These are phyloP conservation scores for Phenganax stokvisi DNA, from an alignment of 92 coral and sea anemone species.

Conservation along the genomic window DNA sequence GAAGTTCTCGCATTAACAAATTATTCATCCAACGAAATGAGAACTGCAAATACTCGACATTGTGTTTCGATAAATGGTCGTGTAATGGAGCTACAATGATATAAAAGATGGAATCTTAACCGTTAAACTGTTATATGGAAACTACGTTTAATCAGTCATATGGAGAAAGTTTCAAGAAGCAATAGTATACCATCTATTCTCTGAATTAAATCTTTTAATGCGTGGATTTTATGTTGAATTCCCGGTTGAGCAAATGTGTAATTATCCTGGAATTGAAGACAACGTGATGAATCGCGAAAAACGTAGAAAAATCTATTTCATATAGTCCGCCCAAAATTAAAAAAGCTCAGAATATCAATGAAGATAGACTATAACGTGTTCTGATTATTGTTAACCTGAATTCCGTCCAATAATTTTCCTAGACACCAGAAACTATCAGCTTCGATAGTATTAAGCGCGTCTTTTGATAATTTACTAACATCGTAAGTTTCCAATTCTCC, in stretches of 20 bases:
- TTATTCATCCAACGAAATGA: slow-evolving; percentile 99
- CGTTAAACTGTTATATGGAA: too few species aligned
- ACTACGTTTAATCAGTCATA: too few species aligned
- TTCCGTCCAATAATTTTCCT: slow-evolving; percentile 89
- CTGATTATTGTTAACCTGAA: slow-evolving; percentile 54
- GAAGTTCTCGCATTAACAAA: slow-evolving; percentile 93
- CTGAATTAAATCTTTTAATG: slow-evolving; percentile 75
- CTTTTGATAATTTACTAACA: slow-evolving; percentile 62
- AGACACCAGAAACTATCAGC: slow-evolving; percentile 98
- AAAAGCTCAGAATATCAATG: too few species aligned
- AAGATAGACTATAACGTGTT: too few species aligned
- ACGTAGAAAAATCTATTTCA: too few species aligned
- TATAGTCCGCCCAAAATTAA: too few species aligned
- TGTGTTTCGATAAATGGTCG: slow-evolving; percentile 57
- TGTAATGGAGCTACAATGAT: slow-evolving; percentile 68
- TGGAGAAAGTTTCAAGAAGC: too few species aligned
- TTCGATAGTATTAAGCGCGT: slow-evolving; percentile 75
- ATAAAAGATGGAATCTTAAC: background rate
- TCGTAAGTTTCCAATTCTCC: slow-evolving; percentile 89
- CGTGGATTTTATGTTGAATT: slow-evolving; percentile 84
- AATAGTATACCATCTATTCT: slow-evolving; percentile 76
- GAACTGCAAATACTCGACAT: slow-evolving; percentile 93
- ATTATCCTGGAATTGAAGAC: slow-evolving; percentile 61
- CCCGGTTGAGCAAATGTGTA: slow-evolving; percentile 99
- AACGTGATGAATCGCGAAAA: too few species aligned